These are phyloP conservation scores for Chironomus tepperi DNA, from an alignment of 1,140 invertebrate genomes.

Conservation along the genomic window DNA sequence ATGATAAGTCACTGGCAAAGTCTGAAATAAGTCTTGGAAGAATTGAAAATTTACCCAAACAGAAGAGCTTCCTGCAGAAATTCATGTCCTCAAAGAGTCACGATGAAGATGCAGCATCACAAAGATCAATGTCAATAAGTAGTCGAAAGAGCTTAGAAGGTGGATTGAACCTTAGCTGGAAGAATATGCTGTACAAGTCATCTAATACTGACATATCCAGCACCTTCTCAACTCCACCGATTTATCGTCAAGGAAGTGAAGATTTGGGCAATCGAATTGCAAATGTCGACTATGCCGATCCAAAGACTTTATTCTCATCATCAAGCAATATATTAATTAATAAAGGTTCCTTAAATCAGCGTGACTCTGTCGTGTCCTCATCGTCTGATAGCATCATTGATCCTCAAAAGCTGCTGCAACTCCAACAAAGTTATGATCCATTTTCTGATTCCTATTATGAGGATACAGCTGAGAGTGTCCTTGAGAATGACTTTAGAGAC, in stretches of 20 bases:
- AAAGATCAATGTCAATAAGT: conserved; percentile 19
- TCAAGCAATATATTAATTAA: conserved; percentile 42
- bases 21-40: neutral
- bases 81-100: neutral
- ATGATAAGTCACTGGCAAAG: neutral
- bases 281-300: conserved; percentile 77
- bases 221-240: conserved; percentile 30
- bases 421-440: neutral
- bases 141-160: conserved; percentile 10
- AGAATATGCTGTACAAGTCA: conserved; percentile 4
- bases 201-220: neutral
- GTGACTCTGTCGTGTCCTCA: conserved; percentile 48
- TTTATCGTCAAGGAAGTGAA: conserved; percentile 71
- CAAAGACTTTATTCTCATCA: conserved; percentile 50
- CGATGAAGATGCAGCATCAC: conserved; percentile 25
- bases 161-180: neutral
- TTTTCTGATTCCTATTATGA: conserved; percentile 34
- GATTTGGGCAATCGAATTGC: conserved; percentile 76
- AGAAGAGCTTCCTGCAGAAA: neutral
- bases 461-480: conserved; percentile 36
- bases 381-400: conserved; percentile 53
- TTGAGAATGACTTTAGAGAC: conserved; percentile 59
- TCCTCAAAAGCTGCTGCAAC: conserved; percentile 18
- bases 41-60: neutral
- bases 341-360: conserved; percentile 43